Base-by-base conservation (phyloP, 2,888 invertebrate species). In the Tenthredo livida region DNA sequence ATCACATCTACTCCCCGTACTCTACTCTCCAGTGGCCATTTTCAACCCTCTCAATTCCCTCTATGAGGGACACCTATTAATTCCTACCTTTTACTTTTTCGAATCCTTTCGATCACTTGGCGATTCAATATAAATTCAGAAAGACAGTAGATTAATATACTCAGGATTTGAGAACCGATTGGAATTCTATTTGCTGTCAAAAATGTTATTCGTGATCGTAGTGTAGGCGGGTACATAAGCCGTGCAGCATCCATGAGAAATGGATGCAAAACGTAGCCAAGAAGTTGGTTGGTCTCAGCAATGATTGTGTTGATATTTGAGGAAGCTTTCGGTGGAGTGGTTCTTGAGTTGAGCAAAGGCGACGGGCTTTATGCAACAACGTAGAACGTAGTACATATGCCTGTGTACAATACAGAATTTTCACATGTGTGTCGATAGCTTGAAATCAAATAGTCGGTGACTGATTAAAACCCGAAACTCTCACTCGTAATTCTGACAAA, bases 241-340 rank as follows among this genome's bases (percentile, higher is more conserved):
- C 61, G 17, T 37, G 3, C 37, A 43, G 33, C 3, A 80, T 65
- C 10, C 21, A 0, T 10, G 40, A 33, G 29, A 54, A 21, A 80
- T 80, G 25, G 65, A 43, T 6, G 43, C 61, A 21, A 65, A 21
- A 61, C 80, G 37, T 65, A 33, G 21, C 29, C 61, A 29, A 43
- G 37, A 21, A 70, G 17, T 21, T 67, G n/a, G 7, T 40, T 15
- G 50, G 67, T 67, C 67, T 67, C n/a, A 29, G 29, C 83, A 12
- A 67, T 65, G 83, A 83, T 70, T 83, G 67, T 83, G 83, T 83
- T 83, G 65, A 83, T 83, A 70, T 83, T 83, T 83, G 83, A 67
- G 47, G 33, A 83, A 83, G 83, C 67, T 25, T 50, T 67, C 33
- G 67, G 9, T 17, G 65, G 47, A 67, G 67, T 83, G 65, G 47